Conservation (phyloP, 2,797 vertebrate genomes). For the Ptychadena robeensis region DNA sequence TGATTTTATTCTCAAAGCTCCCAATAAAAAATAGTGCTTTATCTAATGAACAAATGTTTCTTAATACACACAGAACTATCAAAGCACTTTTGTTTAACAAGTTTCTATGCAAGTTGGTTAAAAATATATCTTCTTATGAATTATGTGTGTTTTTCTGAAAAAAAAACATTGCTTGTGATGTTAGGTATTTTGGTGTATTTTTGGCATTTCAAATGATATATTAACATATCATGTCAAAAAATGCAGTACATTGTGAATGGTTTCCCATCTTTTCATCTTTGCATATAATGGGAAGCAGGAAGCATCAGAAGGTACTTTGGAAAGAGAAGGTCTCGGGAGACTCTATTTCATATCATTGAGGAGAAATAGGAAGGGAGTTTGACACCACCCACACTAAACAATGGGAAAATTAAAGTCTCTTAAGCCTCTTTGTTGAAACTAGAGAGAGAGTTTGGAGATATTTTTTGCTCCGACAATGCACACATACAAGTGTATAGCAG, state of each 20-base stretch:
- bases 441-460: constrained; percentile 16
- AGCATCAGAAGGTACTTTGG: constrained; percentile 12
- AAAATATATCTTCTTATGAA: not conserved
- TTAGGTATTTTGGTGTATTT: not conserved
- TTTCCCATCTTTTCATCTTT: constrained; percentile 10
- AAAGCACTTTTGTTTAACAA: too few relatives aligned
- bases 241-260: not conserved
- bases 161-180: not conserved
- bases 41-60: too few relatives aligned
- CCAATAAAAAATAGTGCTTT: too few relatives aligned
- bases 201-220: not conserved
- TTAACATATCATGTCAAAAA: not conserved
- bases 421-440: constrained; percentile 22
- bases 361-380: constrained; percentile 47
- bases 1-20: too few relatives aligned
- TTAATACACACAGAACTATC: too few relatives aligned
- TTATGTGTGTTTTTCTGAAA: not conserved
- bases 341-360: constrained; percentile 16
- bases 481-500: constrained; percentile 4
- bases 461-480: constrained; percentile 15
- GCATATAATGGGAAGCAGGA: constrained; percentile 18
- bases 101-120: too few relatives aligned
- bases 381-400: constrained; percentile 44
- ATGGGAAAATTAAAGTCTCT: constrained; percentile 14
- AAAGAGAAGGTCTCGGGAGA: constrained; percentile 12